Base-by-base conservation (phyloP, 2,797 vertebrate species). In the Halcyon smyrnensis region DNA sequence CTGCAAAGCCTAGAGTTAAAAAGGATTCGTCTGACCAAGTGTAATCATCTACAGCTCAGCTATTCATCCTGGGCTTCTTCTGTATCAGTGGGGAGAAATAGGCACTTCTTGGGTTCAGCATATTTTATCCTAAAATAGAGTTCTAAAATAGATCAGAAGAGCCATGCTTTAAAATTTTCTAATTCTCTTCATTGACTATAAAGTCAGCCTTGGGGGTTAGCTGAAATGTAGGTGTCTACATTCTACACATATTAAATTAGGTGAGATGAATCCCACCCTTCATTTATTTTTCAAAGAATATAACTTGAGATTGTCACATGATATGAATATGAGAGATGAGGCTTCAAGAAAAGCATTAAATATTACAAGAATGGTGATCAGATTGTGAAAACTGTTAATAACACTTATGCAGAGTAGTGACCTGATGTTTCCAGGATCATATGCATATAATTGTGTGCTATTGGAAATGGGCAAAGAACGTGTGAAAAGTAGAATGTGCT, bases 241-340 rank as follows among this genome's bases (percentile, higher is more conserved):
- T 89, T 89, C 84, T 57, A 70, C 84, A 56, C 81, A 80, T 87
- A 87, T 59, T 89, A 93, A 93, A 96, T 95, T 48, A 93, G 90
- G 71, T 89, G 81, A 92, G 71, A 89, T 90, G 64, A 89, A 87
- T 92, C 88, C 89, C 89, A 96, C 48, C 51, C 56, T 94, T 93
- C 68, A 85, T 97, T 91, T 93, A 77, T 92, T 94, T 96, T 94
- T 95, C 78, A 89, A 81, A 90, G 75, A 32, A 27, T 89, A 16
- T 85, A 89, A 68, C 60, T 75, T 71, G 60, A 85, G 50, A 78
- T 80, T 89, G 64, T 85, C 68, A 85, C 20, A 53, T 74, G 57
- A 65, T 84, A 81, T n/a, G 69, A 84, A 43, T 89, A 77, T 68
- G 68, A 90, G 74, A 76, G 51, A 82, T 41, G 46, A 2, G 24